Base-by-base conservation (phyloP, 2,888 invertebrate species). In the Eristalis arbustorum region DNA sequence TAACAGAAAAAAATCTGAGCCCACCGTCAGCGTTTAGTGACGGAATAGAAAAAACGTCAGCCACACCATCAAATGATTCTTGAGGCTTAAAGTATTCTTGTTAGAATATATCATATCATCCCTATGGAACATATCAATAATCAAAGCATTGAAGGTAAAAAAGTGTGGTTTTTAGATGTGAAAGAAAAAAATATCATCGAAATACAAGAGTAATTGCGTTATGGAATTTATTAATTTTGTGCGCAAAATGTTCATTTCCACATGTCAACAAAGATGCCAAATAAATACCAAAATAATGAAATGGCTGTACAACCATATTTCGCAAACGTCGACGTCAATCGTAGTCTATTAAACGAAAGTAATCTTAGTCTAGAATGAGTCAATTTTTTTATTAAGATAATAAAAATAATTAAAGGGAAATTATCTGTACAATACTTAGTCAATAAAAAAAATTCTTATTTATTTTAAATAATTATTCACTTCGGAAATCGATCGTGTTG, bases 11-110 rank as follows among this genome's bases (percentile, higher is more conserved):
- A 71, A 91, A 91, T 85, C 88, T 92, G 6, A 92, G 92, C 88
- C 92, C 92, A 76, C 92, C 94, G 76, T 93, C 93, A 83, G 94
- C 94, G 69, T 94, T 94, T 88, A 93, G 93, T 82, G 93, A 93
- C 88, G 92, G 91, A 87, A 82, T 84, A n/a, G 76, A 79, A 49
- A 74, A 84, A 40, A 66, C 31, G 10, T 22, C 40, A n/a, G 4
- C 31, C 34, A n/a, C 71, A 23, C 22, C 64, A 18, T 56, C 42
- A 56, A 42, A 34, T 31, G 57, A 59, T 6, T 25, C 49, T 49
- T 49, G 49, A 49, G 5, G 8, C 8, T n/a, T 18, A 18, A 5
- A 49, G 2, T 18, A 18, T 5, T 18, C 49, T 5, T 49, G 8
- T 8, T 8, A 49, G 18, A 49, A 6, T 18, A 49, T 49, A 49